Evolutionary conservation across 2,888 invertebrate species (phyloP).

Genomic region (Rosalia funebris): DNA sequence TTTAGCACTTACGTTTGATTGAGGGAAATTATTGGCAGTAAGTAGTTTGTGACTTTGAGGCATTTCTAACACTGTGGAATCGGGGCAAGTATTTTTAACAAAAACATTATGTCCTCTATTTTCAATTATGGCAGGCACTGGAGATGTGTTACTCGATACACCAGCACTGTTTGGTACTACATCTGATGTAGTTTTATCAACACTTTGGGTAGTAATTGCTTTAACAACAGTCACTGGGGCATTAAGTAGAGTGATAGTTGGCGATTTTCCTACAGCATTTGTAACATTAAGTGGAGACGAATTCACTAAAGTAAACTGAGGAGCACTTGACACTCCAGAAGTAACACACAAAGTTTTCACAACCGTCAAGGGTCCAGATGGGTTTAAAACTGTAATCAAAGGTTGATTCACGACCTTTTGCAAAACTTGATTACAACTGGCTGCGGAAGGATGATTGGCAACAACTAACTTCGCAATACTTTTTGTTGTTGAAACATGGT

Average conservation of each 20-base stretch:
- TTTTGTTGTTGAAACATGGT: constrained; percentile 40
- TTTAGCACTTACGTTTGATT: constrained; percentile 57
- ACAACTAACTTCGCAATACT: constrained; percentile 54
- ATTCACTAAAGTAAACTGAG: constrained; percentile 61
- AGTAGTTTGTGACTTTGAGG: constrained; percentile 60
- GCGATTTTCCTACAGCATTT: constrained; percentile 55
- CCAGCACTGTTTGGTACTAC: constrained; percentile 30
- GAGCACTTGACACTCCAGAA: constrained; percentile 54
- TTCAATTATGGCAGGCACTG: constrained; percentile 50
- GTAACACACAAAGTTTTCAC: constrained; percentile 60
- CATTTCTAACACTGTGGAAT: constrained; percentile 49
- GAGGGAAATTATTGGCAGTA: constrained; percentile 59
- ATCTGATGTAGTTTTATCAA: constrained; percentile 28
- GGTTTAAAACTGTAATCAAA: constrained; percentile 61
- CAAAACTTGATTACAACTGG: constrained; percentile 43
- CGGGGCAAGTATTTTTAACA: constrained; percentile 58
- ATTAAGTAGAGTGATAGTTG: constrained; percentile 60
- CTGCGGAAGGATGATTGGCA: constrained; percentile 44
- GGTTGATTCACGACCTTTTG: constrained; percentile 57
- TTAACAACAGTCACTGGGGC: constrained; percentile 61
- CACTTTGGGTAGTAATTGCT: constrained; percentile 44
- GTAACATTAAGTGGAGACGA: constrained; percentile 57
- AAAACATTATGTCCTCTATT: constrained; percentile 61
- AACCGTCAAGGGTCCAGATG: constrained; percentile 60
- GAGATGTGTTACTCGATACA: constrained; percentile 33